A percentile compares a stretch with the other conserved stretches of the same genome.
phyloP scores from a whole-genome alignment of 2,113 vertebrate species.

The Polypterus bichir region DNA sequence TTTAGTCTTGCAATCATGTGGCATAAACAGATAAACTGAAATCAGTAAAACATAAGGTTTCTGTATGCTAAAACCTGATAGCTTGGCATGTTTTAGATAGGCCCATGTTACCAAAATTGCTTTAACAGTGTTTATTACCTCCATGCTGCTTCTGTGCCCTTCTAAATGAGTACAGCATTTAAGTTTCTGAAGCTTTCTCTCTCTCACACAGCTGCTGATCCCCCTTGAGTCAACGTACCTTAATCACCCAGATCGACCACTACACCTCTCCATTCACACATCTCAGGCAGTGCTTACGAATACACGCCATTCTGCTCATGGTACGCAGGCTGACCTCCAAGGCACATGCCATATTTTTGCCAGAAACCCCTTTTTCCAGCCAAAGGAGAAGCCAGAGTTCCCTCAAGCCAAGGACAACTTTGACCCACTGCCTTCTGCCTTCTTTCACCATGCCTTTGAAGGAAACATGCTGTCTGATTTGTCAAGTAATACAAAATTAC shows the following conservation, averaged over 20 bases:
- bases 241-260: constrained; percentile 72
- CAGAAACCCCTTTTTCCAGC: constrained; percentile 60
- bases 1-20: too few relatives aligned
- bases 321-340: constrained; percentile 47
- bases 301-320: constrained; percentile 68
- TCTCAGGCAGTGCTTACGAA: constrained; percentile 68
- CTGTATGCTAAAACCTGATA: too few relatives aligned
- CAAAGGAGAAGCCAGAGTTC: constrained; percentile 36
- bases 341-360: constrained; percentile 56
- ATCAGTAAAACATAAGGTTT: too few relatives aligned
- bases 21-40: too few relatives aligned
- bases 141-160: too few relatives aligned
- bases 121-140: too few relatives aligned
- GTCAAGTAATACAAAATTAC: constrained; percentile 24
- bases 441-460: constrained; percentile 61
- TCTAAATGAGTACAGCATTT: too few relatives aligned
- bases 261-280: constrained; percentile 46
- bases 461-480: constrained; percentile 27
- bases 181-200: background rate
- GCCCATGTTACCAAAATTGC: background rate
- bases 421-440: constrained; percentile 62
- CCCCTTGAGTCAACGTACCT: constrained; percentile 74
- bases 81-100: background rate
- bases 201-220: constrained; percentile 55
- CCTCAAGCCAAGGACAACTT: constrained; percentile 60